These are phyloP conservation scores for Ceryle rudis DNA, from an alignment of 2,797 vertebrate genomes.

Conservation along the genomic window DNA sequence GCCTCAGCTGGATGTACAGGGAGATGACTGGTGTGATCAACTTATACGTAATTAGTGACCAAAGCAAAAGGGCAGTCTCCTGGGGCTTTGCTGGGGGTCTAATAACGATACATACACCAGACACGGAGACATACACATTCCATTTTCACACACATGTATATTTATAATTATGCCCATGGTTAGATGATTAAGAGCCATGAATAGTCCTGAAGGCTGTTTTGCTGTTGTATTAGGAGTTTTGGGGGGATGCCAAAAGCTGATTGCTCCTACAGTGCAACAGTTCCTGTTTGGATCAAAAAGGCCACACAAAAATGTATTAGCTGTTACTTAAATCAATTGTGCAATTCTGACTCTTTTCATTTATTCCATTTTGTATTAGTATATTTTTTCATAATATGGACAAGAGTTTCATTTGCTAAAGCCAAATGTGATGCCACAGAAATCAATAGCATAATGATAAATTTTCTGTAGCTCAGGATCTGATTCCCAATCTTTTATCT, in stretches of 20 bases:
- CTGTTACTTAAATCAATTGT: not conserved
- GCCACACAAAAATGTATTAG: not conserved
- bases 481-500: slow-evolving; percentile 25
- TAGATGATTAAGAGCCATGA: not conserved
- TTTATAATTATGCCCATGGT: not conserved
- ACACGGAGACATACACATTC: not conserved
- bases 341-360: not conserved
- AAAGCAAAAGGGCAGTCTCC: not conserved
- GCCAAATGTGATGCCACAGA: not conserved
- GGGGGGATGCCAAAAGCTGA: not conserved
- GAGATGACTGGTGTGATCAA: slow-evolving; percentile 1
- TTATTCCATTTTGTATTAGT: not conserved
- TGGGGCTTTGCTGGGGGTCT: not conserved
- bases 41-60: not conserved
- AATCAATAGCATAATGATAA: slow-evolving; percentile 5
- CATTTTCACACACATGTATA: not conserved
- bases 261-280: not conserved
- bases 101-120: not conserved
- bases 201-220: not conserved
- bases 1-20: not conserved
- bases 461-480: not conserved
- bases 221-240: not conserved
- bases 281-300: not conserved
- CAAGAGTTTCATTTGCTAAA: not conserved
- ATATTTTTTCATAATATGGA: not conserved